Evolutionary conservation across 2,888 invertebrate species (phyloP), one percentile per base, ranked within the genome.

Genomic region (Globia sparganii): DNA sequence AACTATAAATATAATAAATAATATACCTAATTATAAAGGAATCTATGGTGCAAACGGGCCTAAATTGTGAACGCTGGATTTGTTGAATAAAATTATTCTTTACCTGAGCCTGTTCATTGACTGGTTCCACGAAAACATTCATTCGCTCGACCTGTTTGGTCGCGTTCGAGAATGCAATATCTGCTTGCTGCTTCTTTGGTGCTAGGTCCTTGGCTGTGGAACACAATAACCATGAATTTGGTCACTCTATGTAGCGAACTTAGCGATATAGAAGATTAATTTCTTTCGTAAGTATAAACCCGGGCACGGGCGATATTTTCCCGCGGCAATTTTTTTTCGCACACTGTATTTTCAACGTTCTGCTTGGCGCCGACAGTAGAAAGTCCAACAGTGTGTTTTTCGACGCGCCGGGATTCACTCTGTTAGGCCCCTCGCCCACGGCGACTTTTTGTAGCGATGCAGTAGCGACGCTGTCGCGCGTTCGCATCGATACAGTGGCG

Each of bases 71-170:
- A 25, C 8, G 8, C 21, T 46, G 8, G 8, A 66, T 31, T 8
- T 21, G 21, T 31, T 25, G 25, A 53, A 53, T 11, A n/a, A 34
- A 75, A 15, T 21, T 21, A 13, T 9, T 61, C 0, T 3, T 31
- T 90, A 94, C 93, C 94, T 97, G 91, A 84, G 97, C 96, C 91
- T 98, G 97, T 72, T 96, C 92, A 78, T 97, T 97, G 9, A 98
- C 97, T 0, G 99, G 98, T 37, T 97, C 91, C 34, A 98, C 97
- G 85, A 98, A 98, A 0, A 97, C 94, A 62, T 97, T 97, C 93
- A 99, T 97, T 68, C 97, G 97, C 5, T 97, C 97, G 8, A 98
- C 94, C 34, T 98, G 96, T 61, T 97, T 97, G 4, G 97, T 97
- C 0, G 98, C 97, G 87, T 97, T 97, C 6, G 89, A 83, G 77